Evolutionary conservation across 1,140 invertebrate species (phyloP).

Genomic region (Stenopsyche tienmushanensis): DNA sequence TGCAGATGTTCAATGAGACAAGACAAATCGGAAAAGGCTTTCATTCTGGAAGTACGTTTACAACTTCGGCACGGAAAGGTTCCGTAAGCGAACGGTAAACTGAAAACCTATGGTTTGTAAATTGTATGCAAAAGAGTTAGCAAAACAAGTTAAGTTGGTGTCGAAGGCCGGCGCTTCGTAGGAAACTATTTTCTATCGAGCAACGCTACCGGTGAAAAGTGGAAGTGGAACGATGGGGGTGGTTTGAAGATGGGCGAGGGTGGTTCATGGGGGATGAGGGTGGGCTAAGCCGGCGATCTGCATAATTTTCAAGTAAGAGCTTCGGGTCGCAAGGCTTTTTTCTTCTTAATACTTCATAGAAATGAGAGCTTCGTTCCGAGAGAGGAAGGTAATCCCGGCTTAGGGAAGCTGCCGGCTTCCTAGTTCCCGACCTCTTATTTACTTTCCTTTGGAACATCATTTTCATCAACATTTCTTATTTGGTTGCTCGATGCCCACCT

Average conservation of each 20-base stretch:
- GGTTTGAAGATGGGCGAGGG: not conserved
- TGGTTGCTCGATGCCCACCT: constrained; percentile 1
- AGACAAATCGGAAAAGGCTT: too few relatives aligned
- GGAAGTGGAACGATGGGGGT: not conserved
- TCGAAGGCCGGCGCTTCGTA: not conserved
- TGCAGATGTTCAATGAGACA: too few relatives aligned
- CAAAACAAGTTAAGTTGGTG: not conserved
- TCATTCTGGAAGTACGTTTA: too few relatives aligned
- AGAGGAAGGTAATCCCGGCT: constrained; percentile 20
- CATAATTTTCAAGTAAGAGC: constrained; percentile 30
- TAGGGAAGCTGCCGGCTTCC: constrained; percentile 15
- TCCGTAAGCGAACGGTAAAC: not conserved
- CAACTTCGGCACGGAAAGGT: not conserved
- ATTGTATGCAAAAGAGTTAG: not conserved
- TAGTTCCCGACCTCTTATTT: constrained; percentile 12
- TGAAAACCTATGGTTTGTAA: not conserved
- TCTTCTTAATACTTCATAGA: constrained; percentile 27
- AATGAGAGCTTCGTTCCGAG: constrained; percentile 13
- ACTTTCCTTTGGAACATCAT: constrained; percentile 16
- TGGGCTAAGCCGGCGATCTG: constrained; percentile 22
- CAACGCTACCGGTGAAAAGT: not conserved
- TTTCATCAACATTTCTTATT: constrained; percentile 22
- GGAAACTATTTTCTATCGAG: constrained; percentile 5
- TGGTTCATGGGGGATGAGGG: not conserved
- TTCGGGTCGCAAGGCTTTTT: constrained; percentile 2